Evolutionary conservation across 2,797 vertebrate genomes (phyloP), one percentile per base, ranked within the genome.

Genomic region (Varecia variegata): DNA sequence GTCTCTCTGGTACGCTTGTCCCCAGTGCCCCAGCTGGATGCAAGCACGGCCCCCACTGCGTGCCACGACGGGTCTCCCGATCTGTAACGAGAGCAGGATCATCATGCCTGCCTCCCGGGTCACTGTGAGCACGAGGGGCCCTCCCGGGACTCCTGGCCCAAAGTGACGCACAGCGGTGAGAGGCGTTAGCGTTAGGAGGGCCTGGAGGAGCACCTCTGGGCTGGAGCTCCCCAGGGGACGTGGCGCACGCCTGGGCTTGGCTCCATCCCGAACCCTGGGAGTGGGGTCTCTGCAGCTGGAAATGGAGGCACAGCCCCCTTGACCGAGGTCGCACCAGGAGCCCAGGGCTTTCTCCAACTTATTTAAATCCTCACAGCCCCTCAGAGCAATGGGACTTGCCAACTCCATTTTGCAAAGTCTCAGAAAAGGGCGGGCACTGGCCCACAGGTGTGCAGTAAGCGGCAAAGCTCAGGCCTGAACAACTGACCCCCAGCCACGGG

Each of bases 1-100:
- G 18, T 74, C 50, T 50, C 30, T 47, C 52, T 17, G 20, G 14
- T 40, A 5, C 2, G 0, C 38, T 35, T 21, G 35, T 9, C n/a
- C 21, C 38, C 10, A 2, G n/a, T 47, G 10, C 2, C 60, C 35
- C 12, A 2, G 77, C 38, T 6, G 1, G 6, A 20, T 0, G 0
- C 21, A 52, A 77, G 38, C 17, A 5, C 32, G 38, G n/a, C 60
- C 15, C 21, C 15, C 4, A 0, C 74, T 1, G 3, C 38, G 30
- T 67, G 45, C 32, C n/a, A 6, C 2, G 4, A 1, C 8, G 27
- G 65, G 18, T n/a, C 52, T 32, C 3, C 77, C 70, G 56, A 50
- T 35, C 60, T 35, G 0, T 56, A 30, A 43, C 0, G 0, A 23
- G 81, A 93, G 11, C 6, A 15, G 25, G 14, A 7, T 9, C 50